A percentile compares a stretch with the other conserved stretches of the same genome.
Evolutionary conservation across 2,113 vertebrate genomes (phyloP).

Genomic region (Antidorcas marsupialis): DNA sequence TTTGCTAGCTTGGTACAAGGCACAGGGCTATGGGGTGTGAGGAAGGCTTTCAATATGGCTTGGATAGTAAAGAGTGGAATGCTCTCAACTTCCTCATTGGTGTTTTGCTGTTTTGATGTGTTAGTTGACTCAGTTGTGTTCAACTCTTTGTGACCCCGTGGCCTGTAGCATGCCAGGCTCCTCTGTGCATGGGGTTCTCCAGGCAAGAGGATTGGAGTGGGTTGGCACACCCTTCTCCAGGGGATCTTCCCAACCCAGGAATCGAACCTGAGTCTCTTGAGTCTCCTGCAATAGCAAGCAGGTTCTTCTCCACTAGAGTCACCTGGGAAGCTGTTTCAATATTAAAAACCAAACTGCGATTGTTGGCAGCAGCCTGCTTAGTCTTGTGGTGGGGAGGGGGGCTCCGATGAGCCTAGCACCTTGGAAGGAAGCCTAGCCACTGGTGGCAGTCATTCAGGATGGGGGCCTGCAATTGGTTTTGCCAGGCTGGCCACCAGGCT

Average conservation of each 20-base stretch:
- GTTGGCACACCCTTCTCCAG: neutral
- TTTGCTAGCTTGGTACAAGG: neutral
- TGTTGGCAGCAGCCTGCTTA: neutral
- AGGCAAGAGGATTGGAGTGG: neutral
- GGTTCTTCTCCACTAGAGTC: neutral
- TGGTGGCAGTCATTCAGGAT: neutral
- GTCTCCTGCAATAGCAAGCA: neutral
- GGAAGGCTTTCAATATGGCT: neutral
- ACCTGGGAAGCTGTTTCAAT: neutral
- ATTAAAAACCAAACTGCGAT: neutral
- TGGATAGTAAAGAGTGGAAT: neutral
- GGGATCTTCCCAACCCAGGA: neutral
- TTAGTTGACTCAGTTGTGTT: neutral
- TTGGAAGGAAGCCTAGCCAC: neutral
- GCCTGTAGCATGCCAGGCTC: neutral
- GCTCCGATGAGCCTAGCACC: neutral
- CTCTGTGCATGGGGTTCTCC: neutral
- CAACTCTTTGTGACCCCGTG: neutral
- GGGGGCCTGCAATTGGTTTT: neutral
- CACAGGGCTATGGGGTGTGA: neutral
- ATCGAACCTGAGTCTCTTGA: neutral
- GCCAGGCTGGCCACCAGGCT: neutral
- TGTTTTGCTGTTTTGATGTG: neutral
- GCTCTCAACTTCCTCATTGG: neutral
- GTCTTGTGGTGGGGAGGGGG: neutral